Percentiles rank a stretch among this genome's conserved stretches.
Conservation (phyloP, 2,113 vertebrate species). For the Pelvicachromis taeniatus region DNA sequence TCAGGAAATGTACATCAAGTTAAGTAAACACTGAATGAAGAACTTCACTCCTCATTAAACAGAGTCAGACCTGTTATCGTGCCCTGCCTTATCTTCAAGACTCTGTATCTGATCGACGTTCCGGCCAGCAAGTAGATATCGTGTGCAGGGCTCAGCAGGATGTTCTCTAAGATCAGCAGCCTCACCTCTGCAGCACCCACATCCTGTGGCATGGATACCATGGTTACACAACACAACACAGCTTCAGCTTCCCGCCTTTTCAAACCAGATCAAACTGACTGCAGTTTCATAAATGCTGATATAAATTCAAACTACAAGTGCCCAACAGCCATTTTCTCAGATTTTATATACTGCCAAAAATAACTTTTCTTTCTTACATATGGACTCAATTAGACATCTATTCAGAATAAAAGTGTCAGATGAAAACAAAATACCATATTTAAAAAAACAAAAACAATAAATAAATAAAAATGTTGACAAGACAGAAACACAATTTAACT, state of each 20-base stretch:
- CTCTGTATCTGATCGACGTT: conserved; percentile 85
- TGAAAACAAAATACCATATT: background rate
- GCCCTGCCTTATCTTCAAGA: conserved; percentile 92
- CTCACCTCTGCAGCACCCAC: conserved; percentile 90
- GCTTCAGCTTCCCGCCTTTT: conserved; percentile 2
- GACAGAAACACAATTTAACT: background rate
- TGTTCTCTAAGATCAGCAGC: conserved; percentile 94
- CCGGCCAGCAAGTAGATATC: conserved; percentile 89
- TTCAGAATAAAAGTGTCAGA: background rate
- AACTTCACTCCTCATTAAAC: background rate
- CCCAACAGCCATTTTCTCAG: background rate
- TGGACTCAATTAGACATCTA: background rate
- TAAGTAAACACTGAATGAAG: background rate
- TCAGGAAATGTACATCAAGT: background rate
- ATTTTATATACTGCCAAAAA: background rate
- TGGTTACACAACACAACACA: conserved; percentile 33
- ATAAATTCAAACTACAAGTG: background rate
- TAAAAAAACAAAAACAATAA: background rate
- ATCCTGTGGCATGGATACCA: conserved; percentile 72
- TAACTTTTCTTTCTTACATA: background rate
- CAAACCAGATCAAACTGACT: background rate
- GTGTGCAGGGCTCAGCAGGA: conserved; percentile 86
- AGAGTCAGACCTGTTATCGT: conserved; percentile 83
- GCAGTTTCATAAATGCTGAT: background rate
- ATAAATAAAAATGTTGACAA: background rate